phyloP scores from a whole-genome alignment of 2,797 vertebrate genomes.

The Myotis daubentonii region DNA sequence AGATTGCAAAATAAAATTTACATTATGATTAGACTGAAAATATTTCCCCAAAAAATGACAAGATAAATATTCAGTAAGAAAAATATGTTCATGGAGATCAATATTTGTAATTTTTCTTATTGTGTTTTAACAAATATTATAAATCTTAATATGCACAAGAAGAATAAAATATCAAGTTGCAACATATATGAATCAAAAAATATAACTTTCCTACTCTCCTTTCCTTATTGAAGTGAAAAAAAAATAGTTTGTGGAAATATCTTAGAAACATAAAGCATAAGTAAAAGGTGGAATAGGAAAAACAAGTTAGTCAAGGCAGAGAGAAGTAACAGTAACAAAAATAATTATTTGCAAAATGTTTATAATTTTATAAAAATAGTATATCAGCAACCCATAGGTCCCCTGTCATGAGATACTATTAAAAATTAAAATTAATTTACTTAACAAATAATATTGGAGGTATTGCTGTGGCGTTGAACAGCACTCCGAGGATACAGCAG shows the following conservation, averaged over 20 bases:
- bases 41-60: not conserved
- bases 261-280: not conserved
- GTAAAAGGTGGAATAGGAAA: not conserved
- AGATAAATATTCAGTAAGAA: not conserved
- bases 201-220: not conserved
- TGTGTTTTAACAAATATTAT: not conserved
- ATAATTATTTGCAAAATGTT: not conserved
- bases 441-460: conserved; percentile 9
- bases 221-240: not conserved
- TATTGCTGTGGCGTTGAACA: not conserved
- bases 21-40: not conserved
- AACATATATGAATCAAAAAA: not conserved
- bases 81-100: not conserved
- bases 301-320: not conserved
- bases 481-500: not conserved
- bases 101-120: not conserved
- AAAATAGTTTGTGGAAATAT: not conserved
- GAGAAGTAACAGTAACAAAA: not conserved
- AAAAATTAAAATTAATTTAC: not conserved
- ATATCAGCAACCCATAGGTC: not conserved
- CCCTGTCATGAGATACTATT: not conserved
- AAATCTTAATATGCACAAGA: not conserved
- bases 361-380: not conserved
- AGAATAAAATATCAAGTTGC: conserved; percentile 11
- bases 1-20: not conserved